Evolutionary conservation across 37 sponge, comb jelly and placozoan species (phyloP), one percentile per base, ranked within the genome.

Genomic region (Hexactinellida sp.): DNA sequence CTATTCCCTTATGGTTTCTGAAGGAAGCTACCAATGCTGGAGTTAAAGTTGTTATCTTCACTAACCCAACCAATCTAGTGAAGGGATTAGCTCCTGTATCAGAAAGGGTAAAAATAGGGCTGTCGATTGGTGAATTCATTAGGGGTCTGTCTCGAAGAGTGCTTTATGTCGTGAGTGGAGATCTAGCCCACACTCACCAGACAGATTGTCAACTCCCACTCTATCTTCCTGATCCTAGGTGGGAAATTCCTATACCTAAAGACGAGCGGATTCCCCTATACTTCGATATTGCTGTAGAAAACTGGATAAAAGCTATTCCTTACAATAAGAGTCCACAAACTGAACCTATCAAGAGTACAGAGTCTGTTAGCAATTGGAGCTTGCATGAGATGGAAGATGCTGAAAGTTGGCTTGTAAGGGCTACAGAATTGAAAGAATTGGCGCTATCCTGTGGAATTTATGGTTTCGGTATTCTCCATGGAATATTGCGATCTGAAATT

Each of bases 361-460:
- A 83, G n/a, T 36, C 38, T 54, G 25, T 37, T 52, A 83, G 32
- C 24, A 35, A 3, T 3, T 86, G 86, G 86, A 41, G 85, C 36
- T 21, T n/a, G 0, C 38, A 36, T n/a, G n/a, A 55, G 0, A n/a
- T 19, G 24, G 36, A 37, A 36, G 63, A 54, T 86, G 86, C 89
- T 28, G 86, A 86, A 83, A 83, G 83, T 38, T 89, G 89, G 89
- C 86, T 89, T 13, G 25, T 54, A 30, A 86, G 55, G 54, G 86
- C 89, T 24, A 86, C 39, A 39, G 85, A 84, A 9, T 7, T 90
- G 82, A 71, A 86, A 63, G n/a, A 32, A 0, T 36, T 36, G 1
- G 89, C 89, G 0, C 71, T 86, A 30, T 86, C 90, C 0, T 90
- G 90, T 36, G 90, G 90, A 0, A 90, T 90, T 30, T 90, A 84